These are phyloP conservation scores for Polydrusus pterygomalis DNA, from an alignment of 2,888 invertebrate genomes.

Conservation along the genomic window DNA sequence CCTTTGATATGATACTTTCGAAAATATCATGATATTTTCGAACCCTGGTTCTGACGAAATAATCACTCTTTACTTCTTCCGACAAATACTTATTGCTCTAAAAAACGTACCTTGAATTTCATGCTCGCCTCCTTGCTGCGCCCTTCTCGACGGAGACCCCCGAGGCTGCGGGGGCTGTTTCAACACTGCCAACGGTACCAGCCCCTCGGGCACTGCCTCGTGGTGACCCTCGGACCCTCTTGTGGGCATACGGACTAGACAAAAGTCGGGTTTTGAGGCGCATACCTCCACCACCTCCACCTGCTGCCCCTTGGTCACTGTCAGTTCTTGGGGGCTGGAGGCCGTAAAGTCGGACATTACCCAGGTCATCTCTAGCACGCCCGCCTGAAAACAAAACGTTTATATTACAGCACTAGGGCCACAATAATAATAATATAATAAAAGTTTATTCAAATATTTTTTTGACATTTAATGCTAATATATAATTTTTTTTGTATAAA, in stretches of 20 bases:
- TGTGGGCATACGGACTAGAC: conserved; percentile 80
- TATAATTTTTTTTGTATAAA: too few relatives aligned
- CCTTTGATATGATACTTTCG: too few relatives aligned
- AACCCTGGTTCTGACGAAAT: too few relatives aligned
- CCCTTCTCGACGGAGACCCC: conserved; percentile 75
- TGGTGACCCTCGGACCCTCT: conserved; percentile 70
- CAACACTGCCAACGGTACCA: conserved; percentile 86
- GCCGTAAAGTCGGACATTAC: conserved; percentile 92
- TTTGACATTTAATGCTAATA: too few relatives aligned
- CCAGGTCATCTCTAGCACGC: conserved; percentile 92
- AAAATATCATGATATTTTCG: too few relatives aligned
- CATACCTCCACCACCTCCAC: conserved; percentile 92
- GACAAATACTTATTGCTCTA: too few relatives aligned
- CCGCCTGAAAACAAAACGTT: conserved; percentile 78
- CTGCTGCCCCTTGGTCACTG: conserved; percentile 93
- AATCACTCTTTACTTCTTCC: too few relatives aligned
- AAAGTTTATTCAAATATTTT: too few relatives aligned
- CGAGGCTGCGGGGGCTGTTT: conserved; percentile 82
- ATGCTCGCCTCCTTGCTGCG: conserved; percentile 56
- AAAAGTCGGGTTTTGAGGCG: conserved; percentile 80
- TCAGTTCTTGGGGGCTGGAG: conserved; percentile 84
- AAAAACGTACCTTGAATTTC: conserved; percentile 43
- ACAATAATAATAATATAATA: too few relatives aligned
- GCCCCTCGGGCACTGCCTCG: conserved; percentile 78
- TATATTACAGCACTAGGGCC: too few relatives aligned